Conservation (phyloP, 2,113 vertebrate genomes). For the Clarias gariepinus region DNA sequence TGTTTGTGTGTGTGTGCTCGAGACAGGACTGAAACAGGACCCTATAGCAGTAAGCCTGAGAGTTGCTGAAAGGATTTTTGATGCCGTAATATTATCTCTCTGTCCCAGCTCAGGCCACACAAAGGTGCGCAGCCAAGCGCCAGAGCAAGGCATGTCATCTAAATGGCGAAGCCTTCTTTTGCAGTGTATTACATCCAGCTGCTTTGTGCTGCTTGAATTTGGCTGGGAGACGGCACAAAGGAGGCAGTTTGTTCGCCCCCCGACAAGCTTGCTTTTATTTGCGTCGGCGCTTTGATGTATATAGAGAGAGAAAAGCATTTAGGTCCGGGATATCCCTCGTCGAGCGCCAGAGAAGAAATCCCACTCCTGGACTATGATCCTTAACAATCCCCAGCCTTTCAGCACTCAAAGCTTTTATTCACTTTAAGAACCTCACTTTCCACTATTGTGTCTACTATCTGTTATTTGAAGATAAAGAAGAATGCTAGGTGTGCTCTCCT, state of each 20-base stretch:
- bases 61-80: conserved; percentile 73
- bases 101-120: conserved; percentile 71
- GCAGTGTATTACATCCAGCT: conserved; percentile 78
- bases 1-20: background rate
- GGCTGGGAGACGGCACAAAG: conserved; percentile 73
- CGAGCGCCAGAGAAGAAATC: conserved; percentile 74
- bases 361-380: conserved; percentile 75
- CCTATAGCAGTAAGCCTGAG: conserved; percentile 72
- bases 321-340: conserved; percentile 72
- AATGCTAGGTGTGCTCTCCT: conserved; percentile 55
- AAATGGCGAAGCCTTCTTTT: conserved; percentile 75
- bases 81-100: conserved; percentile 81
- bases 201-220: conserved; percentile 75
- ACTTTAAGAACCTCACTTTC: conserved; percentile 73
- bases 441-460: conserved; percentile 67
- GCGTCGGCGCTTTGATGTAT: conserved; percentile 76
- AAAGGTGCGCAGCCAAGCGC: conserved; percentile 74
- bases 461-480: conserved; percentile 67
- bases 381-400: conserved; percentile 74
- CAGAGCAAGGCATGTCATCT: conserved; percentile 78
- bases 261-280: conserved; percentile 82
- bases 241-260: conserved; percentile 78
- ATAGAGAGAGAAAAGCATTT: conserved; percentile 70
- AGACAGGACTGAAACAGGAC: conserved; percentile 72
- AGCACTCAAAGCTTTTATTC: conserved; percentile 70